These are phyloP conservation scores for Rotaria sp. DNA, from an alignment of 2,888 invertebrate species.

Conservation along the genomic window DNA sequence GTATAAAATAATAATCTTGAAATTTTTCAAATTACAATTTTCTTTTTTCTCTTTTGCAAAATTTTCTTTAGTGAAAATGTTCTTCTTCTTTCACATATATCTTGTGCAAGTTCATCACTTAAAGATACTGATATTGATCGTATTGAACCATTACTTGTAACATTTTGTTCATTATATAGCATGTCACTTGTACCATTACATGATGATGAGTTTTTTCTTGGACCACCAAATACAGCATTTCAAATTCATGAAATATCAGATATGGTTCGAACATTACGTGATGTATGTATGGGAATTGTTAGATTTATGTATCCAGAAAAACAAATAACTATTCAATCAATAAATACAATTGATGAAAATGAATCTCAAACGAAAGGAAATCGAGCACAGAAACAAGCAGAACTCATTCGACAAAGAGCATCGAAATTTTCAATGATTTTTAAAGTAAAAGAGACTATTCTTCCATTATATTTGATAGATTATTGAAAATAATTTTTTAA, in stretches of 20 bases:
- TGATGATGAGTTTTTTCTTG: constrained; percentile 71
- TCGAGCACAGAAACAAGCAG: neutral
- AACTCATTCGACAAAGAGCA: neutral
- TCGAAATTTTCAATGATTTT: neutral
- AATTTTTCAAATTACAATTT: no score
- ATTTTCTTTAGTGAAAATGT: neutral
- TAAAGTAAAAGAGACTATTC: neutral
- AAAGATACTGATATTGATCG: constrained; percentile 62
- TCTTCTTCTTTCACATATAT: neutral
- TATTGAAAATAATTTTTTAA: constrained; percentile 46
- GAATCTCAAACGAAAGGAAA: neutral
- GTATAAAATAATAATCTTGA: neutral
- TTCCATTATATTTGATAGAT: neutral
- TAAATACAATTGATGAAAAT: neutral
- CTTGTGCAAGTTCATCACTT: neutral
- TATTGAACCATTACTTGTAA: constrained; percentile 70
- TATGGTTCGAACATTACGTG: constrained; percentile 68
- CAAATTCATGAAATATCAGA: constrained; percentile 62
- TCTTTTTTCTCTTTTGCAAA: no score
- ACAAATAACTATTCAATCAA: constrained; percentile 5
- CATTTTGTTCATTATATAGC: constrained; percentile 75
- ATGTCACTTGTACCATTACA: constrained; percentile 73
- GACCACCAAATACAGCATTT: constrained; percentile 5
- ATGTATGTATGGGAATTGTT: constrained; percentile 74
- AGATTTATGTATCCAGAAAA: constrained; percentile 74